phyloP scores from a whole-genome alignment of 2,888 invertebrate species.

The Orchesellides sinensis region DNA sequence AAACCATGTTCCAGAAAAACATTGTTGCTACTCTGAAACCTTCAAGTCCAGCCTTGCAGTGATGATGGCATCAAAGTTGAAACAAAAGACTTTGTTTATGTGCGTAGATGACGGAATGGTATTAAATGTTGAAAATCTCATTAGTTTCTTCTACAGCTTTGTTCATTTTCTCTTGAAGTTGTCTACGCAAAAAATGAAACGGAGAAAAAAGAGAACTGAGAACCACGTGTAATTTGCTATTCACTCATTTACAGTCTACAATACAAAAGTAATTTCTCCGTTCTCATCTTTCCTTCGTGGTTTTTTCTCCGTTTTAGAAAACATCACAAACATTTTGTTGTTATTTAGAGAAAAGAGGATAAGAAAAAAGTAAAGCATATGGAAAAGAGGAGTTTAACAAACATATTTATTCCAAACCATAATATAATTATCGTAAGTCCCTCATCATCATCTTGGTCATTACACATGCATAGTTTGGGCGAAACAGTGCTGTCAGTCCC shows the following conservation, averaged over 20 bases:
- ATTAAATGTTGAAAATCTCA: slow-evolving; percentile 6
- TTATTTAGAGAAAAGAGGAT: neutral
- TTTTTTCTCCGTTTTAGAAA: neutral
- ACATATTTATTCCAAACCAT: neutral
- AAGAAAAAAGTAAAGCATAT: neutral
- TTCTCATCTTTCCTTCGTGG: slow-evolving; percentile 1
- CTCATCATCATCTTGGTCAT: slow-evolving; percentile 32
- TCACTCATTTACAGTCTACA: no score
- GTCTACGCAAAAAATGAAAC: slow-evolving; percentile 1
- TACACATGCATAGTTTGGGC: slow-evolving; percentile 51
- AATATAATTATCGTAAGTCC: slow-evolving; percentile 29
- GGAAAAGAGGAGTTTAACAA: slow-evolving; percentile 3
- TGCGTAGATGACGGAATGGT: neutral
- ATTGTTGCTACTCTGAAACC: no score
- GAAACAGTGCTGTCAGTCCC: slow-evolving; percentile 24
- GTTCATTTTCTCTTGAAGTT: neutral
- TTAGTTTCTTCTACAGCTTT: neutral
- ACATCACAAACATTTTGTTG: neutral
- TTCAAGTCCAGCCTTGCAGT: no score
- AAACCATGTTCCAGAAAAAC: no score
- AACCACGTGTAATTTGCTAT: slow-evolving; percentile 4
- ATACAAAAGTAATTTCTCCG: slow-evolving; percentile 11
- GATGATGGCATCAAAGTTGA: no score
- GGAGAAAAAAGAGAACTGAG: no score
- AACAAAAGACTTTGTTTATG: neutral